Conservation (phyloP, 2,888 invertebrate species). For the Norana najaformis region DNA sequence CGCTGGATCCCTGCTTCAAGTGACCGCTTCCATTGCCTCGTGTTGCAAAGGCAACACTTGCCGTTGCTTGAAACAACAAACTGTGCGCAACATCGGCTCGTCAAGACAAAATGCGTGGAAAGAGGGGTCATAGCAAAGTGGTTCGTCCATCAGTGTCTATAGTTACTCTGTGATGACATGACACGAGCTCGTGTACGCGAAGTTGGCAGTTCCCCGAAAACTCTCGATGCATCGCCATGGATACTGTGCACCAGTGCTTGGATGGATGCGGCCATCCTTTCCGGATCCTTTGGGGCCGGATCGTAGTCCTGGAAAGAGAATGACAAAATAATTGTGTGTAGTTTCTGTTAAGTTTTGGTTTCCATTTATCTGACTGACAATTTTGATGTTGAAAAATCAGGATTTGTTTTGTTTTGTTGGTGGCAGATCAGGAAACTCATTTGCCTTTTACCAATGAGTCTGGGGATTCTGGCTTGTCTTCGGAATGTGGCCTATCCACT, state of each 20-base stretch:
- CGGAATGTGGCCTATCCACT: no score
- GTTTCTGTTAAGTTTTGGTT: no score
- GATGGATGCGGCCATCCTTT: slow-evolving; percentile 87
- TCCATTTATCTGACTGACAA: no score
- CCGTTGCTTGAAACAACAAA: slow-evolving; percentile 5
- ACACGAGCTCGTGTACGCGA: not conserved
- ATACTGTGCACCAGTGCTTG: slow-evolving; percentile 88
- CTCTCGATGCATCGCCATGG: slow-evolving; percentile 75
- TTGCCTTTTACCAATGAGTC: no score
- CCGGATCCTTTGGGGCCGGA: slow-evolving; percentile 52
- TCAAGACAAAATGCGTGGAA: not conserved
- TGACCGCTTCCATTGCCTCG: not conserved
- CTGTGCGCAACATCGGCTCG: not conserved
- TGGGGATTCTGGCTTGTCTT: no score
- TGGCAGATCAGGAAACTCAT: no score
- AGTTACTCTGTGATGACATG: slow-evolving; percentile 24
- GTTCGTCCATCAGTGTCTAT: not conserved
- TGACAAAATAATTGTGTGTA: not conserved
- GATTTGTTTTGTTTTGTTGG: no score
- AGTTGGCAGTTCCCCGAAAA: slow-evolving; percentile 82
- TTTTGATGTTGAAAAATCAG: no score
- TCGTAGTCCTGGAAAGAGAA: slow-evolving; percentile 47
- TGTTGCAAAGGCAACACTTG: not conserved
- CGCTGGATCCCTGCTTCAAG: not conserved
- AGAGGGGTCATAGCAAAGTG: not conserved